Percentiles rank a stretch among this genome's conserved stretches.
phyloP scores from a whole-genome alignment of 1,140 invertebrate species.

The Diachasma alloeum region DNA sequence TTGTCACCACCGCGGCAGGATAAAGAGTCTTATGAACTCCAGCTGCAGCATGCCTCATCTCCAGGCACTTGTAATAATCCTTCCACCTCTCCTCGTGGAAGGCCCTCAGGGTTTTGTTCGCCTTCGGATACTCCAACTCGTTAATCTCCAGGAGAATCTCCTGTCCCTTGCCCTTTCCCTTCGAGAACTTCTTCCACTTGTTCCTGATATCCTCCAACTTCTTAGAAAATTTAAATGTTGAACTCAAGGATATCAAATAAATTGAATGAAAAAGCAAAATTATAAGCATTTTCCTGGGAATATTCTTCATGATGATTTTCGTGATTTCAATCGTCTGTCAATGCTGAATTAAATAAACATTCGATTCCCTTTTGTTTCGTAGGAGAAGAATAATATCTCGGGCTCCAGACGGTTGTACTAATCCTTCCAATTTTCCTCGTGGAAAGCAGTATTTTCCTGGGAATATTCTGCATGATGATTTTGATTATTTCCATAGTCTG shows the following conservation, averaged over 20 bases:
- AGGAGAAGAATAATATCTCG: too few relatives aligned
- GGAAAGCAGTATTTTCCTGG: too few relatives aligned
- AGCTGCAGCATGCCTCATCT: constrained; percentile 44
- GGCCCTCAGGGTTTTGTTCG: constrained; percentile 49
- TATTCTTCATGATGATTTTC: not conserved
- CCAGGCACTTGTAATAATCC: constrained; percentile 65
- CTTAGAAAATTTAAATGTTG: constrained; percentile 15
- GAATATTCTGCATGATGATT: too few relatives aligned
- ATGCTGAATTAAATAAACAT: too few relatives aligned
- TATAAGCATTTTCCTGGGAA: not conserved
- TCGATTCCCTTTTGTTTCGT: too few relatives aligned
- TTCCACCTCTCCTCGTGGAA: constrained; percentile 61
- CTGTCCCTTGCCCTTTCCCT: constrained; percentile 38
- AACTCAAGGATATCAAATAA: not conserved
- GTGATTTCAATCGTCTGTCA: too few relatives aligned
- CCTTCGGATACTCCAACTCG: constrained; percentile 61
- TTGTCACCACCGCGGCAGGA: constrained; percentile 55
- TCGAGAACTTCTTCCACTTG: constrained; percentile 39
- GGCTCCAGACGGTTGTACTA: too few relatives aligned
- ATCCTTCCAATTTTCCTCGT: too few relatives aligned
- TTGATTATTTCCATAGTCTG: too few relatives aligned
- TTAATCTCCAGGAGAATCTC: constrained; percentile 52
- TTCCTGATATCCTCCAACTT: constrained; percentile 43
- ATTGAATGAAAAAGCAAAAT: not conserved
- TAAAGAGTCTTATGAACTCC: constrained; percentile 45